Base-by-base conservation (phyloP, 2,797 vertebrate species). In the Parambassis ranga region DNA sequence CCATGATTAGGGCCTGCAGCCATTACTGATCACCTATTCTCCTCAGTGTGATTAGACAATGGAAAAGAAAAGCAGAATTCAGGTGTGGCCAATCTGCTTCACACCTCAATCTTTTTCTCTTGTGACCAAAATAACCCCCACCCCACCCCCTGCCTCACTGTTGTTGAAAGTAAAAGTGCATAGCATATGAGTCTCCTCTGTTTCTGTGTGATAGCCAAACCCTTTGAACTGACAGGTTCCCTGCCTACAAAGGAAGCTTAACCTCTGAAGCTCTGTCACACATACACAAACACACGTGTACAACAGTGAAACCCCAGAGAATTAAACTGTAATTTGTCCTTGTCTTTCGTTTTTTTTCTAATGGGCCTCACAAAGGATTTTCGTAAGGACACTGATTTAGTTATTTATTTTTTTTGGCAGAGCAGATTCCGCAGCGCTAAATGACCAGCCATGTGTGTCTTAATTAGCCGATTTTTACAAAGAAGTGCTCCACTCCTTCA, bases 401-500 rank as follows among this genome's bases (percentile, higher is more conserved):
- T 3, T 26, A 20, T 28, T 30, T 13, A 19, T 30, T 19, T 23
- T 30, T 13, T 49, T 74, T 37, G 60, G 61, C 64, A 52, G 31
- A 42, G 55, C 69, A 30, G 36, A 18, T 62, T 58, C 57, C 10
- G 6, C 41, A 18, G 60, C 44, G 15, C 53, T 69, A 85, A 89
- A 72, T 68, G 73, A 53, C 78, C 73, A 67, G 68, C 68, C 77
- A 55, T 76, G 77, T 77, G 76, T 75, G 71, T 74, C 81, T 82
- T 90, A 89, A 92, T 91, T 88, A 89, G 73, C 63, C 22, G 9
- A 61, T 86, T 89, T 90, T 86, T 83, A 82, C 71, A 86, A 88
- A 87, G 78, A 80, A 85, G 60, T 49, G 77, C 74, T 76, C 68
- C 63, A 48, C 77, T 71, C 81, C 71, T 73, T 84, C 72, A 81